Conservation (phyloP, 2,888 invertebrate genomes). For the Cheilosia pagana region DNA sequence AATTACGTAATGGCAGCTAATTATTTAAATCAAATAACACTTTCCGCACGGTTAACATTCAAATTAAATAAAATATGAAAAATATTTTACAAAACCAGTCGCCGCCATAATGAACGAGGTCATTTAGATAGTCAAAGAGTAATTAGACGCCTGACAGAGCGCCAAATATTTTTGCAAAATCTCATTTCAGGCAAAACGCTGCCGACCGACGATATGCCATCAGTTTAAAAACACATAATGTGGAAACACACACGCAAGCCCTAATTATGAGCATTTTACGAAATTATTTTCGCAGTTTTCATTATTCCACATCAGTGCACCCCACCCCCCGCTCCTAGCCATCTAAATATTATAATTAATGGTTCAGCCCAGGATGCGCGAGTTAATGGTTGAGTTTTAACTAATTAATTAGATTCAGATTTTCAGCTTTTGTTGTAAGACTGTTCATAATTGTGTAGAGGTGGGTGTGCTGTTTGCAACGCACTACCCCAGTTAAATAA, state of each 20-base stretch:
- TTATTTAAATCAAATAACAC: slow-evolving; percentile 53
- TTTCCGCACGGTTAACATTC: slow-evolving; percentile 30
- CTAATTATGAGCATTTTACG: slow-evolving; percentile 51
- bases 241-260: neutral
- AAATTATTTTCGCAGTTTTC: slow-evolving; percentile 49
- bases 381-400: slow-evolving; percentile 16
- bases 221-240: slow-evolving; percentile 1
- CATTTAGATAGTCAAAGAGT: slow-evolving; percentile 35
- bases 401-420: slow-evolving; percentile 52
- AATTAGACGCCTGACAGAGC: slow-evolving; percentile 26
- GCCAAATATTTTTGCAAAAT: slow-evolving; percentile 12
- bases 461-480: too few species aligned
- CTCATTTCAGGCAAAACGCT: slow-evolving; percentile 5
- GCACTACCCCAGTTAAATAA: slow-evolving; percentile 19
- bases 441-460: neutral
- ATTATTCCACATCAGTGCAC: slow-evolving; percentile 7
- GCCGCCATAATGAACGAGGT: slow-evolving; percentile 37
- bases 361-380: slow-evolving; percentile 35
- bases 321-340: neutral
- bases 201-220: slow-evolving; percentile 15
- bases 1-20: slow-evolving; percentile 36
- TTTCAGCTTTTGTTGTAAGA: neutral
- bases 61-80: slow-evolving; percentile 40
- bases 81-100: slow-evolving; percentile 25
- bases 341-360: slow-evolving; percentile 43